Conservation (phyloP, 2,888 invertebrate genomes). For the Chalcis sispes region DNA sequence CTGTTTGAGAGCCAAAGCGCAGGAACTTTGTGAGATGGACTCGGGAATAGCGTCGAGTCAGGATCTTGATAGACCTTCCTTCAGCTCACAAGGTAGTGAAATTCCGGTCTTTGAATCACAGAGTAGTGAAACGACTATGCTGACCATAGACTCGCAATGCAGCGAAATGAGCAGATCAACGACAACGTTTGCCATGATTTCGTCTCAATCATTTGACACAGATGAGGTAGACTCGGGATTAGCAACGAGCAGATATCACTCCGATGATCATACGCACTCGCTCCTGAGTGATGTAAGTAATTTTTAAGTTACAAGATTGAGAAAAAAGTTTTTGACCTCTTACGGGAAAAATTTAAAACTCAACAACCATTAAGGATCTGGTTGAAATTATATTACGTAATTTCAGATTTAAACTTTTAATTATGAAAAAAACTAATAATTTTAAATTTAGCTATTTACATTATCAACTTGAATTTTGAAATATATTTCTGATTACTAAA, state of each 20-base stretch:
- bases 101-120: conserved; percentile 1
- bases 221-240: conserved; percentile 48
- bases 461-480: background rate
- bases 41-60: conserved; percentile 65
- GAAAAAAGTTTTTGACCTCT: no score
- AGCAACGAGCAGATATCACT: conserved; percentile 13
- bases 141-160: background rate
- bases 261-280: background rate
- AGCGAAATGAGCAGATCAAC: background rate
- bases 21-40: conserved; percentile 67
- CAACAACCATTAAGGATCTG: no score
- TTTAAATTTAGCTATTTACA: no score
- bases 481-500: no score
- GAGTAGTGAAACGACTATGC: background rate
- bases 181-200: background rate
- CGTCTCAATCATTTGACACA: background rate
- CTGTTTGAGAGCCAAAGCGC: conserved; percentile 19
- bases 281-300: background rate
- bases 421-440: no score
- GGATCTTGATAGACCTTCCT: conserved; percentile 38
- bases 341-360: no score
- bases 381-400: no score
- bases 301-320: background rate
- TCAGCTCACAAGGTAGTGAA: background rate
- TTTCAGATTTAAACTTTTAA: no score